Percentiles rank a stretch among this genome's conserved stretches.
Conservation (phyloP, 1,140 invertebrate genomes). For the Achatina immaculata region DNA sequence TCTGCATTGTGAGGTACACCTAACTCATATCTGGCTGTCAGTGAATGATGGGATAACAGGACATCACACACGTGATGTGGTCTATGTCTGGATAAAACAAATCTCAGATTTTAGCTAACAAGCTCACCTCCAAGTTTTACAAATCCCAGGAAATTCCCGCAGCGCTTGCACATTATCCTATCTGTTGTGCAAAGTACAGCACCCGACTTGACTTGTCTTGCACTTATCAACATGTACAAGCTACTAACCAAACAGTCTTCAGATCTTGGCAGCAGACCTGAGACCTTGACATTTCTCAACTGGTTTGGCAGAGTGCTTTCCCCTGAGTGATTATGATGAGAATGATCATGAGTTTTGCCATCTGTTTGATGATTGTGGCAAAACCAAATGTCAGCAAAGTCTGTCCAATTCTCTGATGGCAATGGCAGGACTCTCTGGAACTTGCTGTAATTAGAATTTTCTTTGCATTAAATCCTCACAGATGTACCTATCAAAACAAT, state of each 20-base stretch:
- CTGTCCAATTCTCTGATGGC: conserved; percentile 58
- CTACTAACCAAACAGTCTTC: conserved; percentile 55
- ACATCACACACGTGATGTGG: no score
- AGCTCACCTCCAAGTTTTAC: conserved; percentile 32
- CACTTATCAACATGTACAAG: conserved; percentile 48
- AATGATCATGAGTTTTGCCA: background rate
- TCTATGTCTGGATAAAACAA: no score
- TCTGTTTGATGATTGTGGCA: conserved; percentile 51
- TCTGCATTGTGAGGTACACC: no score
- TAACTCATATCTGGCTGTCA: no score
- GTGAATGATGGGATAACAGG: no score
- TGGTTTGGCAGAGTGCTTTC: background rate
- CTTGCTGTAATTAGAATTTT: conserved; percentile 39
- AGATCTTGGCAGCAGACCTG: conserved; percentile 40
- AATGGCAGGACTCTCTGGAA: conserved; percentile 54
- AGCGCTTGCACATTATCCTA: conserved; percentile 47
- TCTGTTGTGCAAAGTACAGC: conserved; percentile 39
- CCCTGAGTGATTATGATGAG: background rate
- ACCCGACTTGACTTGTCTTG: conserved; percentile 33
- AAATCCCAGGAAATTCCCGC: conserved; percentile 53
- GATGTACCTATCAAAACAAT: background rate
- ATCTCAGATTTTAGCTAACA: no score
- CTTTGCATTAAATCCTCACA: background rate
- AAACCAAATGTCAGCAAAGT: conserved; percentile 59
- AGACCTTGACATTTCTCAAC: conserved; percentile 19